Conservation (phyloP, 2,797 vertebrate genomes). For the Hephaestus fuliginosus region DNA sequence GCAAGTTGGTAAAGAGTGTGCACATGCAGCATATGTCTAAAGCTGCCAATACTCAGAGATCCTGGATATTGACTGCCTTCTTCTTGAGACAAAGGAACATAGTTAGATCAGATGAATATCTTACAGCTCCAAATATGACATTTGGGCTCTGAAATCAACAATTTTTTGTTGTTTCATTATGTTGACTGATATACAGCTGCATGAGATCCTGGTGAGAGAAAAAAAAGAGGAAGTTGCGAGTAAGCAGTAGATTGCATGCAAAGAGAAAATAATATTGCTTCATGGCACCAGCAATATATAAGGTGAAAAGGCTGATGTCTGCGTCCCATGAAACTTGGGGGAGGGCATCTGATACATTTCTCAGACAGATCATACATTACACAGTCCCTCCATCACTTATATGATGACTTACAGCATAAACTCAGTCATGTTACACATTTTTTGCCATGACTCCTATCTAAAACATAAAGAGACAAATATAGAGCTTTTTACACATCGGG, state of each 20-base stretch:
- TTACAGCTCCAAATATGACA: slow-evolving; percentile 63
- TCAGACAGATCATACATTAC: neutral
- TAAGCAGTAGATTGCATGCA: slow-evolving; percentile 45
- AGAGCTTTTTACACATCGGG: slow-evolving; percentile 23
- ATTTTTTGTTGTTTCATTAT: slow-evolving; percentile 39
- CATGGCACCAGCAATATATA: slow-evolving; percentile 31
- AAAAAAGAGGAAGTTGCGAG: slow-evolving; percentile 55
- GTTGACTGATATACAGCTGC: slow-evolving; percentile 53
- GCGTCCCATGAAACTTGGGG: neutral
- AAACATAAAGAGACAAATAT: slow-evolving; percentile 17
- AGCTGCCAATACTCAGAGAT: slow-evolving; percentile 67
- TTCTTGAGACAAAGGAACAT: slow-evolving; percentile 47
- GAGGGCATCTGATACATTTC: slow-evolving; percentile 1
- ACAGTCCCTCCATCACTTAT: neutral
- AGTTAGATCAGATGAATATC: slow-evolving; percentile 57
- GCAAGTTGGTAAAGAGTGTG: slow-evolving; percentile 54
- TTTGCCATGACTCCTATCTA: slow-evolving; percentile 15
- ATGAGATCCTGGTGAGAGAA: slow-evolving; percentile 66
- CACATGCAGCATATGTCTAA: slow-evolving; percentile 59
- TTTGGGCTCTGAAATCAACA: slow-evolving; percentile 41
- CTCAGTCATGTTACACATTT: slow-evolving; percentile 29
- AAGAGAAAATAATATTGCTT: slow-evolving; percentile 49
- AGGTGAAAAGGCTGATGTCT: slow-evolving; percentile 28
- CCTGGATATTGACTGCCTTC: slow-evolving; percentile 64
- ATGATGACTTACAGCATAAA: slow-evolving; percentile 31